These are phyloP conservation scores for Crotalus helleri DNA, from an alignment of 2,113 vertebrate genomes.

Conservation along the genomic window DNA sequence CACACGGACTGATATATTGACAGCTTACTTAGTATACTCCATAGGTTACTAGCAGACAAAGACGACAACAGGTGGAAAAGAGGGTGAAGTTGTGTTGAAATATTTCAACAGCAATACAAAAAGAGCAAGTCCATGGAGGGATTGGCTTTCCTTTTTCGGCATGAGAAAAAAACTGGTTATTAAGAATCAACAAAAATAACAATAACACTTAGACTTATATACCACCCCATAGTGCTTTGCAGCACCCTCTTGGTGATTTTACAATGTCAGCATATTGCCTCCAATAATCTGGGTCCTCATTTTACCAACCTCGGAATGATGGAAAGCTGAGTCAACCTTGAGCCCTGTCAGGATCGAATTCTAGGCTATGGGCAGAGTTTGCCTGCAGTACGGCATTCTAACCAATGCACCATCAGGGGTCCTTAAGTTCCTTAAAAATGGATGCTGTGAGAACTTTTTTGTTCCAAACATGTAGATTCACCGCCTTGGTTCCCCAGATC, in stretches of 20 bases:
- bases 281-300: not conserved
- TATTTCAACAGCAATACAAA: not conserved
- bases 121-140: not conserved
- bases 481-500: not conserved
- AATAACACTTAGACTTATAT: not conserved
- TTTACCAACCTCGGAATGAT: not conserved
- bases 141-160: not conserved
- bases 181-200: not conserved
- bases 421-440: not conserved
- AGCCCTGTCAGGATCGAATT: not conserved
- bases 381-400: not conserved
- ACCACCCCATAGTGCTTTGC: not conserved
- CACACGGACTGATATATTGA: conserved; percentile 22
- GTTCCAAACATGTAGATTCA: not conserved
- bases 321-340: not conserved
- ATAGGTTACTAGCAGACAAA: not conserved
- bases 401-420: not conserved
- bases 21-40: conserved; percentile 30
- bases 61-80: not conserved
- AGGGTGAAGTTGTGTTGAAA: not conserved
- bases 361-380: not conserved
- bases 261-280: not conserved
- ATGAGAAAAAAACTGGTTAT: not conserved
- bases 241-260: not conserved
- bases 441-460: not conserved